Evolutionary conservation across 2,113 vertebrate genomes (phyloP), one percentile per base, ranked within the genome.

Genomic region (Nyctibius bracteatus): DNA sequence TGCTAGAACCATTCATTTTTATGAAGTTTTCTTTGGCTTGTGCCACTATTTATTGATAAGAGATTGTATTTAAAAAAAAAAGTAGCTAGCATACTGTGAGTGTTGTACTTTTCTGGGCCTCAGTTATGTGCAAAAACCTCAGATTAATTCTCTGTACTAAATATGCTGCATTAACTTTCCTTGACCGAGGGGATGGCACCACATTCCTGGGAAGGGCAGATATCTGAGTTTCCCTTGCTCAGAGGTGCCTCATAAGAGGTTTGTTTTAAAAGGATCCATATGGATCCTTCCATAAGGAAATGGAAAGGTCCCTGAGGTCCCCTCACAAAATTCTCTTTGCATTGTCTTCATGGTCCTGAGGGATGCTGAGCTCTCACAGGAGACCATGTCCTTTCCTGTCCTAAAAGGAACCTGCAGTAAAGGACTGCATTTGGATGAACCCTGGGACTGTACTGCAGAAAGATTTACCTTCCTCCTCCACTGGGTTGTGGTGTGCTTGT

Each of bases 1-100:
- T 92, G 62, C 65, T 72, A 61, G 72, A 90, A 72, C 22, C 17
- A 35, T 90, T 94, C 59, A 30, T 90, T 93, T 93, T 86, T 81
- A 62, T 66, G 28, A 91, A 51, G 25, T 90, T 97, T 92, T 86
- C 39, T 92, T 94, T 74, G 57, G 25, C 16, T 86, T 51, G 17
- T 85, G 44, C n/a, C 41, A 33, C 35, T 92, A 31, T 91, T 82
- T 90, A 72, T 86, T 81, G 65, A 39, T 55, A 84, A 68, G 47
- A 62, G 59, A 72, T 68, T 68, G 43, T 39, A 67, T 61, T 12
- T 12, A 31, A 28, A 87, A 55, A 68, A 43, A 24, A 41, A 9
- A 66, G 39, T 67, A 89, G 12, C 25, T 35, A 62, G 62, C 30
- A 22, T 67, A 31, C 5, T 62, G 22, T 75, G 20, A 80, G 9